These are phyloP conservation scores for Festucalex cinctus DNA, from an alignment of 2,113 vertebrate genomes.

Conservation along the genomic window DNA sequence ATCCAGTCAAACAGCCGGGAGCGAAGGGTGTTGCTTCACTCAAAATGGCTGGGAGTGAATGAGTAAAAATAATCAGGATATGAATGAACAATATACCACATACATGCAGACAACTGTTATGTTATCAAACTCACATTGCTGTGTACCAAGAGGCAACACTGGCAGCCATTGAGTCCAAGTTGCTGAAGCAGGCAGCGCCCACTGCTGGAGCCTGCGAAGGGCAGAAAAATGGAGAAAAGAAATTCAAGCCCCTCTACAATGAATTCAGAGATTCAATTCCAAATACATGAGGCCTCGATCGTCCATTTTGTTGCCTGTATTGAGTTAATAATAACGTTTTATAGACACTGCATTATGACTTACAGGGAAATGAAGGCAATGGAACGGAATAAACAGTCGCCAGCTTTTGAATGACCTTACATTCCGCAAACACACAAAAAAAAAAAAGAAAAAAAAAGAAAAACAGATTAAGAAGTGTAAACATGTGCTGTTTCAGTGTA, in stretches of 20 bases:
- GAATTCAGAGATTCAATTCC: neutral
- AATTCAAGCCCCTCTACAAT: neutral
- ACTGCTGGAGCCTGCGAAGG: conserved; percentile 37
- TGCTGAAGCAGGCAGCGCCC: conserved; percentile 23
- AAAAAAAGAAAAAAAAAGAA: too few species aligned
- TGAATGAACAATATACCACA: neutral
- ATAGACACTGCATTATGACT: too few species aligned
- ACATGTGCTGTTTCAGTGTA: too few species aligned
- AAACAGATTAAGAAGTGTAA: too few species aligned
- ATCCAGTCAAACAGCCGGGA: too few species aligned
- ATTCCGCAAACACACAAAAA: too few species aligned
- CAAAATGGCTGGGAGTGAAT: too few species aligned
- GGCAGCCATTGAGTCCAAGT: conserved; percentile 44
- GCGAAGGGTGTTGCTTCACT: too few species aligned
- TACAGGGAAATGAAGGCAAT: too few species aligned
- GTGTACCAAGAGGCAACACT: conserved; percentile 33
- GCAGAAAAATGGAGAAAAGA: conserved; percentile 20
- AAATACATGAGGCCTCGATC: neutral
- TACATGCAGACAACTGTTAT: conserved; percentile 7
- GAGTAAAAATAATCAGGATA: neutral
- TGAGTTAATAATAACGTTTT: too few species aligned
- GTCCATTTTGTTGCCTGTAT: too few species aligned
- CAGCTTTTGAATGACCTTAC: neutral
- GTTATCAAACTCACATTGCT: conserved; percentile 39
- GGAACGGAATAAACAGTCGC: neutral